These are phyloP conservation scores for Orchesellides sinensis DNA, from an alignment of 2,888 invertebrate species.

Conservation along the genomic window DNA sequence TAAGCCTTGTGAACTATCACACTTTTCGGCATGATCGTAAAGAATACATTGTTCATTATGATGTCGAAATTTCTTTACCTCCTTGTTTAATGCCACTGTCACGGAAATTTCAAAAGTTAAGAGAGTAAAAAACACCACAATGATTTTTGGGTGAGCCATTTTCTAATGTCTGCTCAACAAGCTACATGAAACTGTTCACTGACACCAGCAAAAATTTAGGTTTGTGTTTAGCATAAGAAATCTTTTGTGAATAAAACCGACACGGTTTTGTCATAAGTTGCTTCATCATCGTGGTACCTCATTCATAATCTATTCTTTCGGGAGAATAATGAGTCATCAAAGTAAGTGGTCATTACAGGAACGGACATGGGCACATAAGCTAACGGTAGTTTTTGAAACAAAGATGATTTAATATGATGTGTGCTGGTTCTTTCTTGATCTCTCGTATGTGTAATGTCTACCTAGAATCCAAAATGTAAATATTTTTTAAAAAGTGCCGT, in stretches of 20 bases:
- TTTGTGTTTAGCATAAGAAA: neutral
- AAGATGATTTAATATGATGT: no score
- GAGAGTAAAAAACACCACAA: neutral
- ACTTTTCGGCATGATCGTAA: constrained; percentile 55
- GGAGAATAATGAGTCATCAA: constrained; percentile 5
- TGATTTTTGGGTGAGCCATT: constrained; percentile 11
- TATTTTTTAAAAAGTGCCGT: no score
- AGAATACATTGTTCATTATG: constrained; percentile 66
- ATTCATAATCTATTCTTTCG: neutral
- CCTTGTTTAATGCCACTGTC: neutral
- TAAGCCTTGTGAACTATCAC: constrained; percentile 58
- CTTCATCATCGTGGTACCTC: neutral
- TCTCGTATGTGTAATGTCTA: no score
- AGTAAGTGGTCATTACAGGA: no score
- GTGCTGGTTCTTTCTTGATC: no score
- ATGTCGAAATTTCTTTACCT: constrained; percentile 21
- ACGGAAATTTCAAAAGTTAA: neutral
- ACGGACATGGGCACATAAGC: no score
- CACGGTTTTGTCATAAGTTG: neutral
- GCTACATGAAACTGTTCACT: neutral
- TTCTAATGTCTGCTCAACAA: neutral
- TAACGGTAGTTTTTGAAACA: no score
- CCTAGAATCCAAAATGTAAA: no score
- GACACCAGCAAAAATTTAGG: no score
- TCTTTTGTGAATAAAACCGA: neutral